Evolutionary conservation across 2,888 invertebrate species (phyloP).

Genomic region (Rhamphomyia laevipes): DNA sequence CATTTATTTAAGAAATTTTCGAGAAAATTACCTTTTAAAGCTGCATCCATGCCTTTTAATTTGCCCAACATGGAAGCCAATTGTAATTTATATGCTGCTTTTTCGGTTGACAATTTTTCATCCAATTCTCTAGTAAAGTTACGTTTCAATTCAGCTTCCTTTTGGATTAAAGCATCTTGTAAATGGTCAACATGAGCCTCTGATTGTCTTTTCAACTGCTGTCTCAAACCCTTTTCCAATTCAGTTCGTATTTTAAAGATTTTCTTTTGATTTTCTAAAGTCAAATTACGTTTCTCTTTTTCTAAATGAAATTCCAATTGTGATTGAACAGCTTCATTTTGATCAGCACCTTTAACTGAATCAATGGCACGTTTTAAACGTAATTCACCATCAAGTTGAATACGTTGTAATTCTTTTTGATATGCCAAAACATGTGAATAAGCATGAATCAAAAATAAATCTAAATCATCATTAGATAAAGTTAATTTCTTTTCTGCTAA

Average conservation of each 20-base stretch:
- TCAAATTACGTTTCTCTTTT: constrained; percentile 52
- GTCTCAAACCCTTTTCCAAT: constrained; percentile 59
- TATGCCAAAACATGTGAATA: constrained; percentile 64
- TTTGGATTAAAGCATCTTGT: constrained; percentile 51
- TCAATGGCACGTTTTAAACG: constrained; percentile 53
- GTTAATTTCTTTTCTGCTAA: constrained; percentile 51
- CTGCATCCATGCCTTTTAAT: constrained; percentile 63
- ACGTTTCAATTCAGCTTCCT: constrained; percentile 42
- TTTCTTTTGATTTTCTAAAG: constrained; percentile 56
- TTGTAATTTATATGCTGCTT: constrained; percentile 54
- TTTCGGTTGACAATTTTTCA: constrained; percentile 56
- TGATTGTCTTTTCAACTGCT: constrained; percentile 70
- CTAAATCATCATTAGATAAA: constrained; percentile 51
- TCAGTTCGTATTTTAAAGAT: constrained; percentile 51
- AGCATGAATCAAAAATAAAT: constrained; percentile 67
- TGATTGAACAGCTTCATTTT: constrained; percentile 38
- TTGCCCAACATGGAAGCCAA: constrained; percentile 62
- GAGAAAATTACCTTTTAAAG: constrained; percentile 50
- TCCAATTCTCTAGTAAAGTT: constrained; percentile 46
- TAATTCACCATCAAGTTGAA: constrained; percentile 52
- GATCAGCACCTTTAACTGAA: constrained; percentile 45
- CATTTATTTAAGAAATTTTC: background rate
- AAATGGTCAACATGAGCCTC: constrained; percentile 77
- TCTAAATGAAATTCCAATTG: constrained; percentile 59
- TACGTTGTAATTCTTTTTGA: constrained; percentile 62